Evolutionary conservation across 2,113 vertebrate genomes (phyloP), one percentile per base, ranked within the genome.

Genomic region (Aramus guarauna): DNA sequence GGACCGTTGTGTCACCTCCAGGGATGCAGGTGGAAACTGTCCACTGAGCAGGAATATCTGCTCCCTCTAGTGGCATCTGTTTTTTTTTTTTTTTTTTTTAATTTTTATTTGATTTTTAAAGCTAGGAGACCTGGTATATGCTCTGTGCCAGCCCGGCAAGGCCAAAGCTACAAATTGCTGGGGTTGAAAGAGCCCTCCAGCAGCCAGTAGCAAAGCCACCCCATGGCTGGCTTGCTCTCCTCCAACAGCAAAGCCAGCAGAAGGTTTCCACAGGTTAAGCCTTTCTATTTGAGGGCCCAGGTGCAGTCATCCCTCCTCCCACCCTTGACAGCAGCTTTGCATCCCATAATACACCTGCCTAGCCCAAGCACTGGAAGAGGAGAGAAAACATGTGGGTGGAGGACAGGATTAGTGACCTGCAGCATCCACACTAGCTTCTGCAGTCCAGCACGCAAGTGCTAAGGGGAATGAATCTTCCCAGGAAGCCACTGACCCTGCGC

Each of bases 51-150:
- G 56, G 72, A 86, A 83, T 75, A 68, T 47, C 52, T 47, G 77
- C 81, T 79, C 67, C 30, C 34, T 80, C 56, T 41, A 24, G 67
- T 52, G 58, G 52, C 36, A n/a, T 6, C 20, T 0, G 0, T 29
- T 26, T 34, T 47, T 8, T 47, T 9, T 47, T 47, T 48, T 11
- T 50, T 50, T 23, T 50, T 50, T 50, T 4, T 8, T 4, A 36
- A 32, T 11, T 11, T 47, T n/a, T 7, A 6, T 15, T 19, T 15
- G 5, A 14, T 17, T 81, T 77, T 72, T 63, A n/a, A 63, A 39
- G 23, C 48, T 39, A 23, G 20, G 6, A n/a, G 7, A 41, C 3
- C 36, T 0, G 2, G 5, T 19, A 29, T 16, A 43, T 0, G 1
- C 60, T 36, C 45, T 17, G 6, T 18, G 24, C 11, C 9, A 24